Base-by-base conservation (phyloP, 1,140 invertebrate species). In the Zaprionus ornatus region DNA sequence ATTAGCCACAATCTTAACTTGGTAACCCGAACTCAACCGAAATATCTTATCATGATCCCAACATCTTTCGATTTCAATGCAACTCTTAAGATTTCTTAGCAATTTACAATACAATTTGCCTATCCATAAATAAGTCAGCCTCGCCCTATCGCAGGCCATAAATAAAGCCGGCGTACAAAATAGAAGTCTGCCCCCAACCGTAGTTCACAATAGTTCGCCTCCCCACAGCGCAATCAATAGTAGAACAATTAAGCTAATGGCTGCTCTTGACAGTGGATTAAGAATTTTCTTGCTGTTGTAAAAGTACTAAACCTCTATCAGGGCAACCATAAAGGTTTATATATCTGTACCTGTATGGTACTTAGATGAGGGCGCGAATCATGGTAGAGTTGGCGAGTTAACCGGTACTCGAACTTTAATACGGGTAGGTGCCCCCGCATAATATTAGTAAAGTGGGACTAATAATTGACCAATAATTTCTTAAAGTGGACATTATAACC, bases 41-140 rank as follows among this genome's bases (percentile, higher is more conserved):
- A 55, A 56, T 88, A 80, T 80, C 77, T 88, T 60, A 88, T 88
- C 84, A 48, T 19, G 29, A 70, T 48, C 7, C 25, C 25, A 29
- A 52, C 54, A 73, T 60, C 45, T 13, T 32, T 32, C 10, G 35
- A 13, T 56, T 40, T 17, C 10, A 42, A 42, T 40, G 21, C 37
- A 61, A 25, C 19, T 35, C 19, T 21, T 23, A 23, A 61, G 74
- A 72, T 72, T 72, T 71, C 19, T 5, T 23, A 23, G 19, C 45
- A 23, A 50, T 50, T 50, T 50, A 50, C 45, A 50, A 50, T 50
- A 50, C 19, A 23, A 50, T 50, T 50, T 50, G 45, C 45, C 45
- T 50, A 50, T 50, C 45, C 68, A 72, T 72, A 76, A 65, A 76
- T 55, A 35, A 59, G 45, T 64, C n/a, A 52, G 48, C 21, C 27